phyloP scores from a whole-genome alignment of 1,140 invertebrate genomes.

The Brachionus rubens region DNA sequence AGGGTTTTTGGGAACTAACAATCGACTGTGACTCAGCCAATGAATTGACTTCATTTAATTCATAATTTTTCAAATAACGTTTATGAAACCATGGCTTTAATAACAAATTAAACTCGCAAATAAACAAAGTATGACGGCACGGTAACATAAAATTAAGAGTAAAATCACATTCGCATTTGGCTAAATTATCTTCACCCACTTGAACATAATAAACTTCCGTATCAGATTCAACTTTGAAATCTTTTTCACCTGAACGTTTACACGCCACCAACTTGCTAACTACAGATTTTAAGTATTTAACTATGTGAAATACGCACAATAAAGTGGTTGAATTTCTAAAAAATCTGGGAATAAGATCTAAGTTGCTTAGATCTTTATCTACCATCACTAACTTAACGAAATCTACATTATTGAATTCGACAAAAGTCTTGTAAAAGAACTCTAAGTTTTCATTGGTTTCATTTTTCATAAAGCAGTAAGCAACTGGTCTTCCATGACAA shows the following conservation, averaged over 20 bases:
- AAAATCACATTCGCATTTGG: not conserved
- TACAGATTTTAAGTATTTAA: conserved; percentile 14
- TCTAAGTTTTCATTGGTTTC: not conserved
- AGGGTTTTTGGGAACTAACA: not conserved
- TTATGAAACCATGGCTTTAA: not conserved
- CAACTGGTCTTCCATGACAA: not conserved
- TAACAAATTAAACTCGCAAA: conserved; percentile 16
- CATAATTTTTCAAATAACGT: not conserved
- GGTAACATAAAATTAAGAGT: no score
- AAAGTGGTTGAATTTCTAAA: not conserved
- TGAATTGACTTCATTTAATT: not conserved
- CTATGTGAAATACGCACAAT: not conserved
- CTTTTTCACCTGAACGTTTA: no score
- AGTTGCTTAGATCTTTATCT: not conserved
- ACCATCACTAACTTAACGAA: not conserved
- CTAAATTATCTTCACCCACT: not conserved
- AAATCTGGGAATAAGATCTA: no score
- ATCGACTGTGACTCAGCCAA: not conserved
- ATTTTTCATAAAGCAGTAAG: conserved; percentile 11
- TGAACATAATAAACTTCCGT: not conserved
- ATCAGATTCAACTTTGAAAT: no score
- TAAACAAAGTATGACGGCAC: not conserved
- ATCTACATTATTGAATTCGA: not conserved
- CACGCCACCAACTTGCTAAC: not conserved
- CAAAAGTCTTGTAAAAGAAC: not conserved